Evolutionary conservation across 2,113 vertebrate genomes (phyloP).

Genomic region (Nesogale talazaci): DNA sequence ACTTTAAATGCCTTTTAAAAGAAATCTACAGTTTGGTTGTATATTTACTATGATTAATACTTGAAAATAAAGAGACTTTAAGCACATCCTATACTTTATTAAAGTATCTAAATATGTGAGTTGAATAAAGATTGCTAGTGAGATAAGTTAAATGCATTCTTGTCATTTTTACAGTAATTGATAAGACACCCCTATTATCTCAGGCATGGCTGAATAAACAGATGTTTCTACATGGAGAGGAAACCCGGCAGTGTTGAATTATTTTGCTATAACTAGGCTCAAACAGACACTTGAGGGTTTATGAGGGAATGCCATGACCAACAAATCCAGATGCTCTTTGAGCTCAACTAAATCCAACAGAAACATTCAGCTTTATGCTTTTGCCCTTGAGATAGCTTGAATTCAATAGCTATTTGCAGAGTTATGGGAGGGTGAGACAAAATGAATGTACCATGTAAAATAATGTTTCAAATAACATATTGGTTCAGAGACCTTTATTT

Average conservation of each 20-base stretch:
- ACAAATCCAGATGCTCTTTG: slow-evolving; percentile 83
- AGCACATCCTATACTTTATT: neutral
- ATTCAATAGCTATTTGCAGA: slow-evolving; percentile 83
- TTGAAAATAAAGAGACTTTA: slow-evolving; percentile 13
- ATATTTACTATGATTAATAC: neutral
- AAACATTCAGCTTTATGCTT: slow-evolving; percentile 86
- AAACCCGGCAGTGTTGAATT: slow-evolving; percentile 83
- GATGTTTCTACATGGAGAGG: slow-evolving; percentile 81
- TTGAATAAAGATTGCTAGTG: slow-evolving; percentile 64
- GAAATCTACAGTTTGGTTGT: slow-evolving; percentile 28
- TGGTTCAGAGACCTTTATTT: slow-evolving; percentile 55
- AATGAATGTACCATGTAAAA: slow-evolving; percentile 82
- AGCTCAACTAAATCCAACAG: slow-evolving; percentile 86
- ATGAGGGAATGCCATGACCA: slow-evolving; percentile 80
- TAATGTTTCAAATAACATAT: slow-evolving; percentile 65
- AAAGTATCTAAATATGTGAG: slow-evolving; percentile 9
- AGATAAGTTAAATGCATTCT: slow-evolving; percentile 37
- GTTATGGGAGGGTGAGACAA: slow-evolving; percentile 82
- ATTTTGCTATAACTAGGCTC: slow-evolving; percentile 83
- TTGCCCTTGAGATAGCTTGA: slow-evolving; percentile 77
- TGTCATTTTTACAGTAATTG: slow-evolving; percentile 58
- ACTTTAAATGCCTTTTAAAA: neutral
- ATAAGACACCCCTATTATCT: slow-evolving; percentile 79
- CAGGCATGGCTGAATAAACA: slow-evolving; percentile 80
- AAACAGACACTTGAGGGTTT: slow-evolving; percentile 83